Conservation (phyloP, 2,113 vertebrate genomes). For the Psephotus haematonotus region DNA sequence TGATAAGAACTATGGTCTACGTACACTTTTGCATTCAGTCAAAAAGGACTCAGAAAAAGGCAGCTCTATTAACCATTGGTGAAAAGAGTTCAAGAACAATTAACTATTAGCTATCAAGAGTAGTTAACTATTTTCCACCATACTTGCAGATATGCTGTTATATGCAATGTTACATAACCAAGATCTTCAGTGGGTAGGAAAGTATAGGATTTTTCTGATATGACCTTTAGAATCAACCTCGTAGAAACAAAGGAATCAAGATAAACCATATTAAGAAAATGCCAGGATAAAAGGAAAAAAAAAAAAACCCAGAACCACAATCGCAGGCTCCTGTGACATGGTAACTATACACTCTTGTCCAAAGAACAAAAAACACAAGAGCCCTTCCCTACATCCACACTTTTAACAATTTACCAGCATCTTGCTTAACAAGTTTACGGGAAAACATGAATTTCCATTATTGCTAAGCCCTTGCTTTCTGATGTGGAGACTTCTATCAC, state of each 20-base stretch:
- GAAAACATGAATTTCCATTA: background rate
- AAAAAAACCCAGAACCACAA: background rate
- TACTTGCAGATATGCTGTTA: background rate
- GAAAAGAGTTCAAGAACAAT: background rate
- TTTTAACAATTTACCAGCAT: background rate
- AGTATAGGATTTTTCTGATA: background rate
- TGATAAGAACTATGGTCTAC: background rate
- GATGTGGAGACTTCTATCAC: background rate
- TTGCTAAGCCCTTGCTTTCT: background rate
- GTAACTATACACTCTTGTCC: background rate
- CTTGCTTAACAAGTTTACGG: background rate
- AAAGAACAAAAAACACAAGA: background rate
- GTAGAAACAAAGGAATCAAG: conserved; percentile 16
- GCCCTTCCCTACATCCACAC: background rate
- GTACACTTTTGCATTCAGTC: background rate
- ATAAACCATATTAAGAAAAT: conserved; percentile 24
- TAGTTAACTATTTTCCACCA: background rate
- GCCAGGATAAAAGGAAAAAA: background rate
- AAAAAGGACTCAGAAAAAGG: background rate
- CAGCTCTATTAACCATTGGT: background rate
- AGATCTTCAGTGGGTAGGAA: background rate
- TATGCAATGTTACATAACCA: background rate
- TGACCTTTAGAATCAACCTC: background rate
- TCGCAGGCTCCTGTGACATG: background rate
- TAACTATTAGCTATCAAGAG: background rate